Evolutionary conservation across 2,888 invertebrate genomes (phyloP), one percentile per base, ranked within the genome.

Genomic region (Ophion ventricosus): DNA sequence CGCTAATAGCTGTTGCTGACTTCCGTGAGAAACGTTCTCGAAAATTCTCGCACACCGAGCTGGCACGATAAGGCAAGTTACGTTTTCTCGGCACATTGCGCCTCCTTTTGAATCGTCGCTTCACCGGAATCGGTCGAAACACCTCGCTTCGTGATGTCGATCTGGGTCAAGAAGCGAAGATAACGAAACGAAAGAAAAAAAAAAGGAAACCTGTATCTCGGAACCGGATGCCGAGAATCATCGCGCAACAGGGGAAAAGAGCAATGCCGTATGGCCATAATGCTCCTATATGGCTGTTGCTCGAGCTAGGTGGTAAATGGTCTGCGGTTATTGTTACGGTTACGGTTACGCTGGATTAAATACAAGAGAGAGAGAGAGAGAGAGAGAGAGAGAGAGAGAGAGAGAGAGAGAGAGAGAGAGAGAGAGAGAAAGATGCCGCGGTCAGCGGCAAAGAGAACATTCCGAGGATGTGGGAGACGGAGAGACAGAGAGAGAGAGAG

Each of bases 341-440:
- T 84, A 72, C 82, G 79, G 74, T 74, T 70, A 81, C 61, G 74
- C 75, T 82, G 80, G 80, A 80, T 82, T 73, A 77, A 82, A 80
- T 73, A 73, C 72, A 73, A 81, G 35, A 77, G 63, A 43, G 26
- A 63, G 76, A 29, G 79, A 79, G 72, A 67, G 64, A 35, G 20
- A n/a, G 40, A 20, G 75, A 20, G 54, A 14, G 49, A 20, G 54
- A 3, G 7, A 54, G 72, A 72, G 54, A 29, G 63, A 10, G 54
- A 64, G 63, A 26, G 61, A 63, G 26, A 26, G 25, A 14, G 66
- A 35, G 11, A 23, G 54, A 56, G 56, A 10, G 2, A 11, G 69
- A 29, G 69, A 35, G 5, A 35, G 35, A 35, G 35, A 35, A 54
- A 54, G 69, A 64, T 64, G 35, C 66, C 40, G 66, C 66, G 66